These are phyloP conservation scores for Aepyceros melampus DNA, from an alignment of 2,113 vertebrate genomes.

Conservation along the genomic window DNA sequence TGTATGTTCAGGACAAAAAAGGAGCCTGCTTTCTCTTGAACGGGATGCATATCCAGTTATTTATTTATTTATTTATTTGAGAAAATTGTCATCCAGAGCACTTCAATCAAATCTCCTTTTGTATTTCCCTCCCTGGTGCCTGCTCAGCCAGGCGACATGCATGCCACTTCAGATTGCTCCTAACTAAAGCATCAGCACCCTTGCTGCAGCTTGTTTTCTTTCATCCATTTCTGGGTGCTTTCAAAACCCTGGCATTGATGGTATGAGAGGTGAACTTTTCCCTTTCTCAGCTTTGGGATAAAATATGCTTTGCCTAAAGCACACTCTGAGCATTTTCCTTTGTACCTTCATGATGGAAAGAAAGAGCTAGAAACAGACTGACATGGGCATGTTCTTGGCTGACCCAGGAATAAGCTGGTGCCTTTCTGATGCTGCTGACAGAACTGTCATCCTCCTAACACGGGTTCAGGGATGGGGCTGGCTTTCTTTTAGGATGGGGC, in stretches of 20 bases:
- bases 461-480: not conserved
- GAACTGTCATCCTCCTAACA: not conserved
- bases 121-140: not conserved
- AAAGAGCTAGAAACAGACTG: not conserved
- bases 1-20: conserved; percentile 19
- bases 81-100: conserved; percentile 24
- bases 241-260: conserved; percentile 35
- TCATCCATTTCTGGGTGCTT: conserved; percentile 35
- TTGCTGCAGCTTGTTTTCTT: conserved; percentile 27
- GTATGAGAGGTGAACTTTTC: not conserved
- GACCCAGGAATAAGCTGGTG: not conserved
- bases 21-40: not conserved
- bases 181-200: conserved; percentile 34
- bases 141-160: not conserved
- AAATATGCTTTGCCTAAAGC: conserved; percentile 49
- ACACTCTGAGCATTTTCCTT: conserved; percentile 41
- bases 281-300: conserved; percentile 6
- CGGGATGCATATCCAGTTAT: not conserved
- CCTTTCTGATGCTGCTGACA: not conserved
- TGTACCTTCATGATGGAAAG: conserved; percentile 33
- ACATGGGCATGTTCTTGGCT: not conserved
- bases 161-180: not conserved
- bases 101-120: conserved; percentile 24
- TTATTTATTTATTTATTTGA: conserved; percentile 56
- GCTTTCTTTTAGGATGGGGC: not conserved